A percentile compares a stretch with the other conserved stretches of the same genome.
phyloP scores from a whole-genome alignment of 2,113 vertebrate genomes.

The Dolichallabes microphthalmus region DNA sequence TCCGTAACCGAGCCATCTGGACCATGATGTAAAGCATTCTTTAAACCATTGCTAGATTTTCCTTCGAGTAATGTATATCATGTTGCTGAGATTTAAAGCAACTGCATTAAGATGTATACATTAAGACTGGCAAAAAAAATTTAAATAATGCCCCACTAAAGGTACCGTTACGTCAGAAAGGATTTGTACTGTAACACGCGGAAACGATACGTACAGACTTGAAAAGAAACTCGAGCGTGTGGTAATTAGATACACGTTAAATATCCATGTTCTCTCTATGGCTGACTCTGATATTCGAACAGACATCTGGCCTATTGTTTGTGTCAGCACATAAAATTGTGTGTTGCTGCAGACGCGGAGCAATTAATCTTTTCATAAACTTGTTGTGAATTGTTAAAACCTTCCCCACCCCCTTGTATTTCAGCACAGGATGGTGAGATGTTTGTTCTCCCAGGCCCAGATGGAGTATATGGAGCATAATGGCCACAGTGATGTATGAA shows the following conservation, averaged over 20 bases:
- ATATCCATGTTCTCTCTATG: background rate
- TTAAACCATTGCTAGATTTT: background rate
- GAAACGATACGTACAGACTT: background rate
- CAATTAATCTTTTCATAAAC: background rate
- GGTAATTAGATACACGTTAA: no score
- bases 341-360: background rate
- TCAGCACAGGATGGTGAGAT: constrained; percentile 21
- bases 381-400: background rate
- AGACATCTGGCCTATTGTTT: background rate
- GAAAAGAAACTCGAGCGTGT: background rate
- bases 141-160: no score
- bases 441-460: constrained; percentile 17
- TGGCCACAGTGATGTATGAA: constrained; percentile 11
- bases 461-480: background rate
- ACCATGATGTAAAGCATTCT: constrained; percentile 11
- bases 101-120: background rate
- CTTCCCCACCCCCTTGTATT: constrained; percentile 19
- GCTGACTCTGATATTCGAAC: background rate
- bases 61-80: background rate
- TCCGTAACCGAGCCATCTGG: constrained; percentile 24
- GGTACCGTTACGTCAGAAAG: background rate
- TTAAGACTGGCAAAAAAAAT: background rate
- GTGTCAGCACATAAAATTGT: background rate
- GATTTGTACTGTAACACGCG: background rate
- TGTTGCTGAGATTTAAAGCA: background rate